Percentiles rank a stretch among this genome's conserved stretches.
These are phyloP conservation scores for Willowsia nigromaculata DNA, from an alignment of 2,888 invertebrate species.

Conservation along the genomic window DNA sequence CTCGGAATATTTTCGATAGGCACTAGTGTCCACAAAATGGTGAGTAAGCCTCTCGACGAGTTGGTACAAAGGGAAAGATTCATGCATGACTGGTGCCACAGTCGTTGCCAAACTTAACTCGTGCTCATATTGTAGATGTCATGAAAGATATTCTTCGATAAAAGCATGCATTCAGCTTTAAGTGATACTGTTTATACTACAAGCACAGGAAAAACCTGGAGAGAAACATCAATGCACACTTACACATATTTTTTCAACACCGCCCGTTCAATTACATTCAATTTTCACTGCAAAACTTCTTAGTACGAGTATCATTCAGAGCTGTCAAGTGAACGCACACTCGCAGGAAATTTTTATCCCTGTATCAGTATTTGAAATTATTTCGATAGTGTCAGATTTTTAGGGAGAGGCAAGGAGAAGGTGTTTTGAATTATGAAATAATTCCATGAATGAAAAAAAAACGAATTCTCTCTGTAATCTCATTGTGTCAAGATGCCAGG, in stretches of 20 bases:
- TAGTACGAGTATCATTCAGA: background rate
- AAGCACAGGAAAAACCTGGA: background rate
- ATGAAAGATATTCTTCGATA: slow-evolving; percentile 28
- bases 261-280: background rate
- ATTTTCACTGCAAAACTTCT: background rate
- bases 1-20: background rate
- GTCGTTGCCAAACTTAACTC: slow-evolving; percentile 32
- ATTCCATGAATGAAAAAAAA: slow-evolving; percentile 32
- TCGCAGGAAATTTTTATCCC: background rate
- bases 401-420: background rate
- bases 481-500: slow-evolving; percentile 64
- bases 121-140: background rate
- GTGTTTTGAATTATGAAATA: slow-evolving; percentile 63
- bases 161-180: background rate
- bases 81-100: slow-evolving; percentile 50
- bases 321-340: background rate
- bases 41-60: background rate
- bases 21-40: background rate
- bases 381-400: slow-evolving; percentile 63
- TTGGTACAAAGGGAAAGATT: background rate
- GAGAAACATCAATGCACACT: background rate
- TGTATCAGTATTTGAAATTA: slow-evolving; percentile 37
- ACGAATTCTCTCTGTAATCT: slow-evolving; percentile 44
- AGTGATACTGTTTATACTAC: background rate
- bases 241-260: background rate